Evolutionary conservation across 2,888 invertebrate species (phyloP), one percentile per base, ranked within the genome.

Genomic region (Drosophila atripex): DNA sequence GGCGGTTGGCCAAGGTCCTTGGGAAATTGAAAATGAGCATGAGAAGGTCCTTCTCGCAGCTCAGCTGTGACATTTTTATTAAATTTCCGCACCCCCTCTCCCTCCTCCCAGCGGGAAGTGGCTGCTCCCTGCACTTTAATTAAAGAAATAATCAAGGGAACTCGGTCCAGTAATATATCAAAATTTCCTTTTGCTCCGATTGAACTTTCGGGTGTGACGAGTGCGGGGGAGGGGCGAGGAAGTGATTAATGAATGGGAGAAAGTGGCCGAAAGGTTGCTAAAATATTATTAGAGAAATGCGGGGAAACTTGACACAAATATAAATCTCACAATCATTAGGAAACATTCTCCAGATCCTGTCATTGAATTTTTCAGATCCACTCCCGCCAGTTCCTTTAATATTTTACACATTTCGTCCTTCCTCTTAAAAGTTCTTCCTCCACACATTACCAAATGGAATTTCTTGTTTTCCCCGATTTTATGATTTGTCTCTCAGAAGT

Each of bases 41-140:
- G 38, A 21, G 30, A n/a, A 57, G 30, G 58, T 60, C 50, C 75
- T 59, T 49, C 35, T 12, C 43, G 41, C 52, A 39, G 53, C 53
- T 60, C 70, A 65, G 60, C 65, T 74, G 70, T 61, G 70, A 74
- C 74, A 74, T 75, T 74, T 74, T 75, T 74, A 74, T 74, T 74
- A 74, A 60, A 70, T 70, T 71, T 70, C 39, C 49, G 28, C 35
- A 18, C 9, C 63, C 39, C 39, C 18, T 11, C 9, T 11, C 39
- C 39, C 6, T 3, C 9, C 18, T 8, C 49, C 30, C 52, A 50
- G 52, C 49, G 35, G 69, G 58, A 50, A 32, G 41, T 63, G 61
- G 49, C 46, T 46, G 69, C 43, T 35, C 56, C 63, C 38, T 11
- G 41, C 53, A 32, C 61, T 72, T 72, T 77, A 78, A 77, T 77